Evolutionary conservation across 1,140 invertebrate genomes (phyloP), one percentile per base, ranked within the genome.

Genomic region (Elymnias hypermnestra): DNA sequence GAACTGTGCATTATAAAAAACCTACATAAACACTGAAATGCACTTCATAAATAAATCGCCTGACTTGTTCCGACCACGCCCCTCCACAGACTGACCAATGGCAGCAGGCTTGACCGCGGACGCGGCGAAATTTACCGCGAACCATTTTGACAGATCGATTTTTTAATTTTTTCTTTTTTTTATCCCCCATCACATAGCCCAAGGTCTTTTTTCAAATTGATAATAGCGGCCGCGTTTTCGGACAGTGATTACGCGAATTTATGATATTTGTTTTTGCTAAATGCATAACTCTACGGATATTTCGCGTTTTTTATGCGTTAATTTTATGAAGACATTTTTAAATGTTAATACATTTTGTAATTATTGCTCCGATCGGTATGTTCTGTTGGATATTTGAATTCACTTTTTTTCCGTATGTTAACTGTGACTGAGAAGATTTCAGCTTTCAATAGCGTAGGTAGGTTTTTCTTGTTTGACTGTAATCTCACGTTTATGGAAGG

Each of bases 91-190:
- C 39, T 40, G 52, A 42, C 76, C 81, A 83, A 84, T 84, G 28
- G 56, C 54, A 23, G 47, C 50, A 41, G 26, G 35, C 51, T 52
- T 64, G 57, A 60, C 60, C 60, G 40, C 38, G 38, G 51, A 40
- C 64, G 57, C 71, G 65, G 66, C 64, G 59, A 71, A 78, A 79
- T 76, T 73, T 79, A 74, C 67, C 46, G 72, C 73, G 59, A 71
- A 72, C 72, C 78, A 74, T 83, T 79, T 82, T 85, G 78, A 83
- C 78, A 83, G 72, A 73, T 79, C 67, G 66, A 74, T 77, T 83
- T 83, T 83, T 83, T 77, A 68, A 69, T 68, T 72, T 69, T 72
- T 69, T 59, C 71, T 71, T 72, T 62, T 50, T 66, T 77, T 73
- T 71, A 74, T 63, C 53, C 46, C 29, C 45, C 43, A 48, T 41